Percentiles rank a stretch among this genome's conserved stretches.
These are phyloP conservation scores for Heterochromis multidens DNA, from an alignment of 2,113 vertebrate genomes.

Conservation along the genomic window DNA sequence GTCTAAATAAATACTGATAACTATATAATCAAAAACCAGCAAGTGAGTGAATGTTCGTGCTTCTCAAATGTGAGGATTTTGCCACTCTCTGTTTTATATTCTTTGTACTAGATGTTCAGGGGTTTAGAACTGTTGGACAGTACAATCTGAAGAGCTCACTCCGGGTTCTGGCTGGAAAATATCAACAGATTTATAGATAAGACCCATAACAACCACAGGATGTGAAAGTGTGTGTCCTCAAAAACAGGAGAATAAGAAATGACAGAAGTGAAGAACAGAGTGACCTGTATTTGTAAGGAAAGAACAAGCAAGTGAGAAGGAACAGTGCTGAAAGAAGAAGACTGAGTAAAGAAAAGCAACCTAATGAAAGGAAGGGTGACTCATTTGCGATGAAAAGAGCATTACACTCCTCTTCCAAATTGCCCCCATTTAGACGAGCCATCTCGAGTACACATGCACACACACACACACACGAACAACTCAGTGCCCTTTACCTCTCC, in stretches of 20 bases:
- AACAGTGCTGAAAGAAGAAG: background rate
- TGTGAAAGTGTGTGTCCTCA: background rate
- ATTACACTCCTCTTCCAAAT: constrained; percentile 31
- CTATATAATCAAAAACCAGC: background rate
- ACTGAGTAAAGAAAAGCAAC: constrained; percentile 3
- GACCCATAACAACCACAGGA: background rate
- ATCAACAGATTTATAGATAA: background rate
- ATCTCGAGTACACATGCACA: background rate
- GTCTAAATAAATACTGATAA: background rate
- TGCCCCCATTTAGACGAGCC: constrained; percentile 13
- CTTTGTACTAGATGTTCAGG: background rate
- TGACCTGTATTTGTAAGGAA: background rate
- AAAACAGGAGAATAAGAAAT: background rate
- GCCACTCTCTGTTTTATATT: background rate
- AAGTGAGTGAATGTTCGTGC: background rate
- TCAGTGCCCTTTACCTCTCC: constrained; percentile 50
- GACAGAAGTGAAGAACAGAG: background rate
- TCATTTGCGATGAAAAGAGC: constrained; percentile 70
- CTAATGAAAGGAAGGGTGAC: constrained; percentile 51
- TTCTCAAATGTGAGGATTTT: background rate
- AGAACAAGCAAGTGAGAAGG: background rate
- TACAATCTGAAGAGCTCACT: background rate
- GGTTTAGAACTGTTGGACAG: background rate
- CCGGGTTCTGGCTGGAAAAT: background rate
- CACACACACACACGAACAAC: constrained; percentile 16